Conservation (phyloP, 2,888 invertebrate species). For the Pyrocoelia pectoralis region DNA sequence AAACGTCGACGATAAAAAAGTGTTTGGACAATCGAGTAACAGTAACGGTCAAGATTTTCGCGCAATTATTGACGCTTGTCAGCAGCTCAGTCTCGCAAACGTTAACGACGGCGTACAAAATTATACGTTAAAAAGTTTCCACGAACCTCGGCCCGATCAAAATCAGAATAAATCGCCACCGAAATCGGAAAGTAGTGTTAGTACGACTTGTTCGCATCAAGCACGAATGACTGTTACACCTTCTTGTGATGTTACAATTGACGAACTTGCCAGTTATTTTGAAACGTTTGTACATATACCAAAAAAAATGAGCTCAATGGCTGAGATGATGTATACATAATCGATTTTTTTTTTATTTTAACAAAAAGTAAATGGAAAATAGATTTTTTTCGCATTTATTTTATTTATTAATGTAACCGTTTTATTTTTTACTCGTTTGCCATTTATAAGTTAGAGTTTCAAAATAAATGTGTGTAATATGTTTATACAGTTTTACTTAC, state of each 20-base stretch:
- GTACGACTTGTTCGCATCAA: conserved; percentile 78
- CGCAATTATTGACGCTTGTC: conserved; percentile 57
- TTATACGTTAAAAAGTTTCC: conserved; percentile 52
- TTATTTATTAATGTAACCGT: too few species aligned
- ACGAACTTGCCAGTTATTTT: conserved; percentile 94
- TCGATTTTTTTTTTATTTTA: too few species aligned
- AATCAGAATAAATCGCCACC: conserved; percentile 32
- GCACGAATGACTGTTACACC: conserved; percentile 68
- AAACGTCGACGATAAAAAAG: conserved; percentile 31
- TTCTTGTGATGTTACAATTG: conserved; percentile 88
- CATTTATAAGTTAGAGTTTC: too few species aligned
- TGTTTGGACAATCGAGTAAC: conserved; percentile 50
- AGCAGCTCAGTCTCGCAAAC: conserved; percentile 54
- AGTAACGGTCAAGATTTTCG: conserved; percentile 54
- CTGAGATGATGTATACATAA: conserved; percentile 98
- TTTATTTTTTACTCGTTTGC: too few species aligned
- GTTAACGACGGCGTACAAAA: conserved; percentile 48
- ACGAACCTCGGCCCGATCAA: conserved; percentile 44
- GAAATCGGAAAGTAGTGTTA: conserved; percentile 40
- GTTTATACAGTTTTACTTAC: too few species aligned
- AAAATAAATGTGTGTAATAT: too few species aligned
- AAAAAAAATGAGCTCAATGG: conserved; percentile 97
- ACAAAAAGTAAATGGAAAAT: too few species aligned
- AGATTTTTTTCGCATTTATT: too few species aligned
- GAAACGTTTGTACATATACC: conserved; percentile 96